These are phyloP conservation scores for Eupsilia transversa DNA, from an alignment of 2,888 invertebrate species.

Conservation along the genomic window DNA sequence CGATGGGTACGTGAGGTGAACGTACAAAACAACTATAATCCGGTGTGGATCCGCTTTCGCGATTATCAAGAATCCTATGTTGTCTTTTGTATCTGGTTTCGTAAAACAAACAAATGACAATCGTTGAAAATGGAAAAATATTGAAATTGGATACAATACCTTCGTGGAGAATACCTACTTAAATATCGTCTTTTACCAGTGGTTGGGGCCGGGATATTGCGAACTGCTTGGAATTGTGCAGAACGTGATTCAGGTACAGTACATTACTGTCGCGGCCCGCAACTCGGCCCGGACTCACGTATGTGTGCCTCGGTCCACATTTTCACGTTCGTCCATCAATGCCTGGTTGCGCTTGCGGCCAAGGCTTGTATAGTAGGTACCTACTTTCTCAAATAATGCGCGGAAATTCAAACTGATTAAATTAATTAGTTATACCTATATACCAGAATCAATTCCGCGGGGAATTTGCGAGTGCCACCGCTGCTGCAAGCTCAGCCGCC, in stretches of 20 bases:
- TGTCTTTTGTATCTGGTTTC: slow-evolving; percentile 4
- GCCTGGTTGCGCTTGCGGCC: too few relatives aligned
- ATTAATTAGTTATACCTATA: too few relatives aligned
- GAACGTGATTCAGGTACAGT: background rate
- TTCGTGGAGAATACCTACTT: background rate
- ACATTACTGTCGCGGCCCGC: too few relatives aligned
- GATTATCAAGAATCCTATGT: background rate
- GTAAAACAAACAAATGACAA: slow-evolving; percentile 14
- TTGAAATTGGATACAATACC: background rate
- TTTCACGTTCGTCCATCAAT: too few relatives aligned
- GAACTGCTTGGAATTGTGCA: background rate
- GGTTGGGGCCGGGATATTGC: background rate
- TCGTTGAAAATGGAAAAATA: slow-evolving; percentile 2
- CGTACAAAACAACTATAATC: background rate
- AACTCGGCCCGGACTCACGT: too few relatives aligned
- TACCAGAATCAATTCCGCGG: too few relatives aligned
- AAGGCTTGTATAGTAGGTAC: too few relatives aligned
- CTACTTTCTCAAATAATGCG: too few relatives aligned
- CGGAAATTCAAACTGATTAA: too few relatives aligned
- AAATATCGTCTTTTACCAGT: background rate
- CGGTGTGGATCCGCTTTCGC: background rate
- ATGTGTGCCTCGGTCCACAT: too few relatives aligned
- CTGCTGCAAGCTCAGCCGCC: too few relatives aligned
- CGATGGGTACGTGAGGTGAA: background rate
- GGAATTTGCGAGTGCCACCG: too few relatives aligned